Evolutionary conservation across 2,888 invertebrate species (phyloP).

Genomic region (Patella depressa): DNA sequence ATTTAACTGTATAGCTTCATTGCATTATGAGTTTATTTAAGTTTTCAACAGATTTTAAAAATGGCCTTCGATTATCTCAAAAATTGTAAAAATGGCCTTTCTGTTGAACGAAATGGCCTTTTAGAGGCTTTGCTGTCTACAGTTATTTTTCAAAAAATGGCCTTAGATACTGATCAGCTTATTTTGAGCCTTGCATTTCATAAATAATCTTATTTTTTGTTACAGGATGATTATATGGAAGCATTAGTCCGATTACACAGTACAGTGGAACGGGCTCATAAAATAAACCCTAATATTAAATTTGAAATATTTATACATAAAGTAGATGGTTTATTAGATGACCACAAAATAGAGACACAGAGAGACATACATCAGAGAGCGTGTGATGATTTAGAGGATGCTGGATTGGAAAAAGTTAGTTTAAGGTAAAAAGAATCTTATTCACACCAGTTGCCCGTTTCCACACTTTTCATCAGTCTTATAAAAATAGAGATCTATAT

Average conservation of each 20-base stretch:
- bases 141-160: too few relatives aligned
- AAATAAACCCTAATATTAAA: slow-evolving; percentile 95
- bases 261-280: slow-evolving; percentile 93
- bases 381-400: slow-evolving; percentile 92
- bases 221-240: slow-evolving; percentile 94
- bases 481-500: too few relatives aligned
- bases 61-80: too few relatives aligned
- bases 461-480: not conserved
- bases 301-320: slow-evolving; percentile 99
- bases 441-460: not conserved
- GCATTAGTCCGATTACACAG: slow-evolving; percentile 92
- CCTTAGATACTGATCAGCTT: too few relatives aligned
- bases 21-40: too few relatives aligned
- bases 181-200: too few relatives aligned
- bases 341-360: slow-evolving; percentile 99
- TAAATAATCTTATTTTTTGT: not conserved
- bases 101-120: too few relatives aligned
- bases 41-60: too few relatives aligned
- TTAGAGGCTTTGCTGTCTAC: too few relatives aligned
- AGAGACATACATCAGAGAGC: slow-evolving; percentile 97
- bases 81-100: too few relatives aligned
- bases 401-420: slow-evolving; percentile 75
- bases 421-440: slow-evolving; percentile 55
- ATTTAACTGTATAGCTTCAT: too few relatives aligned
- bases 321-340: slow-evolving; percentile 98